Evolutionary conservation across 2,797 vertebrate species (phyloP).

Genomic region (Carapus acus): DNA sequence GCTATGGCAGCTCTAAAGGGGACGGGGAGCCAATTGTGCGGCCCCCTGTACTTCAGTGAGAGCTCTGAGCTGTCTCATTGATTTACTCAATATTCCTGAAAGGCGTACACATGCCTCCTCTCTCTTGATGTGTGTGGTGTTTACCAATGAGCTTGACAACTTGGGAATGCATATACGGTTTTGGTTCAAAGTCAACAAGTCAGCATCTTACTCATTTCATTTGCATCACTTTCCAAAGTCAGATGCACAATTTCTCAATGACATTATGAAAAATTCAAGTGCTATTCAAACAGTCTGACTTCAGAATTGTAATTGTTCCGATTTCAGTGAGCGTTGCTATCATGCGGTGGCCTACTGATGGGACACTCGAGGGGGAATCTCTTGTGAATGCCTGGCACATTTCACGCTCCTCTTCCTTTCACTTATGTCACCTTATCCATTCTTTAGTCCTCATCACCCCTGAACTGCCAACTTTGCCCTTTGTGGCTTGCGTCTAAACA

Average conservation of each 20-base stretch:
- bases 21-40: conserved; percentile 66
- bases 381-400: conserved; percentile 49
- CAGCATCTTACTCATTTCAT: background rate
- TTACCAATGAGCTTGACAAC: conserved; percentile 50
- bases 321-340: too few species aligned
- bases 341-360: conserved; percentile 11
- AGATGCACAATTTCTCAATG: too few species aligned
- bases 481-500: conserved; percentile 45
- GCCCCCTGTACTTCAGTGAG: conserved; percentile 53
- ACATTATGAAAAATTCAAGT: too few species aligned
- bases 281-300: too few species aligned
- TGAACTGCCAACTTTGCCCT: conserved; percentile 48
- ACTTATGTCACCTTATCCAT: conserved; percentile 59
- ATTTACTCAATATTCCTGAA: conserved; percentile 76
- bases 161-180: conserved; percentile 27
- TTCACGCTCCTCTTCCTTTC: conserved; percentile 56
- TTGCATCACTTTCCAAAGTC: background rate
- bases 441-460: conserved; percentile 60
- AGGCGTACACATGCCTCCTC: conserved; percentile 33
- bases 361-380: conserved; percentile 21
- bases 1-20: conserved; percentile 68
- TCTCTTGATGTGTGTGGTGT: conserved; percentile 38
- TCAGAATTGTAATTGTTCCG: background rate
- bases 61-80: conserved; percentile 75
- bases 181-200: conserved; percentile 41